phyloP scores from a whole-genome alignment of 2,888 invertebrate species.

The Amiota communis region DNA sequence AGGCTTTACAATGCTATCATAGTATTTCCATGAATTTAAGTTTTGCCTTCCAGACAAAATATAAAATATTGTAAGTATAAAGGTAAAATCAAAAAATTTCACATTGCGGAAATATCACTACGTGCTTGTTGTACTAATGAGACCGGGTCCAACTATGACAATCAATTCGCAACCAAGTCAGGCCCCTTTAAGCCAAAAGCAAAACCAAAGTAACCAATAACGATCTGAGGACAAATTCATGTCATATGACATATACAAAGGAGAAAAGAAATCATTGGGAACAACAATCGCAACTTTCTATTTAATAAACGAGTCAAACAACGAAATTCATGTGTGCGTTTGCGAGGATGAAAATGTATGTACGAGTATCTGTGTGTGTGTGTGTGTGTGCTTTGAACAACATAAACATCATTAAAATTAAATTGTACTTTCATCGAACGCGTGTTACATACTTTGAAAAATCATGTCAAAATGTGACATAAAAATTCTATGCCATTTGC shows the following conservation, averaged over 20 bases:
- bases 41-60: neutral
- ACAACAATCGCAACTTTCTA: neutral
- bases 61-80: neutral
- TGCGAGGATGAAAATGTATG: neutral
- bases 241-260: neutral
- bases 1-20: neutral
- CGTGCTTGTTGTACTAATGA: slow-evolving; percentile 23
- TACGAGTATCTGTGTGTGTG: neutral
- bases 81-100: slow-evolving; percentile 24
- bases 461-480: neutral
- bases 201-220: neutral
- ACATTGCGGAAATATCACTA: slow-evolving; percentile 17
- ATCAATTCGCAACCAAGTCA: too few relatives aligned
- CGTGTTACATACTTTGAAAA: neutral
- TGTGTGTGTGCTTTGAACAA: neutral
- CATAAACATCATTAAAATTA: slow-evolving; percentile 25
- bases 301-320: neutral
- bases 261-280: neutral
- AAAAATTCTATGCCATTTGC: too few relatives aligned
- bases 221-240: too few relatives aligned
- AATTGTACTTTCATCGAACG: slow-evolving; percentile 5
- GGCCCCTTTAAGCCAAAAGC: neutral
- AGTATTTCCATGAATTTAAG: neutral
- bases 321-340: neutral
- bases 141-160: neutral